Evolutionary conservation across 2,797 vertebrate genomes (phyloP), one percentile per base, ranked within the genome.

Genomic region (Periparus ater): DNA sequence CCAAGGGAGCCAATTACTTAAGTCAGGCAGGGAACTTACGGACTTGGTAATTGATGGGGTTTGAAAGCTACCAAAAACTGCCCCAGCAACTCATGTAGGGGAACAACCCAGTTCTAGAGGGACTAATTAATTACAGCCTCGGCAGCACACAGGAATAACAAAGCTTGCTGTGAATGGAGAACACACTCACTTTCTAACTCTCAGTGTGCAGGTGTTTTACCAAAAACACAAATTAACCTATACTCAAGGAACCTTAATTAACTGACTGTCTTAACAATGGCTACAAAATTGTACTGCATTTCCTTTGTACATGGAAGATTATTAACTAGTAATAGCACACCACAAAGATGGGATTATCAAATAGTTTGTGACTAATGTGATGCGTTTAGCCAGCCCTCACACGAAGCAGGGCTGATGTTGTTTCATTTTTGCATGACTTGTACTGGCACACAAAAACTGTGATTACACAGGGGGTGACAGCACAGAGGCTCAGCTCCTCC

Each of bases 1-100:
- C 71, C 62, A 44, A 68, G 84, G 71, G 71, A 91, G 87, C 38
- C 74, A 92, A 78, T 86, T 94, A 92, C 45, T 72, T 38, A 82
- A 63, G 19, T 45, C 29, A 86, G 62, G 78, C 44, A 90, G 47
- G 81, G 55, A 84, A 78, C 3, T 68, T 68, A 57, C 0, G 0
- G 78, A 47, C 44, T 89, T 68, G 21, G 30, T 87, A 92, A 93
- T 9, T 87, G 58, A 54, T 38, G 30, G 34, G 29, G n/a, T 67
- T 72, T 82, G n/a, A 89, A 89, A 85, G n/a, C 80, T 62, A 80
- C 63, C 54, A 60, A 68, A 72, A 92, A 73, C 18, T 85, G 51
- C 17, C 47, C 2, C 2, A 87, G n/a, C 16, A 75, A 25, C 21
- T 42, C 38, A 38, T 8, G 27, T 4, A 85, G 27, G 58, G 51